Percentiles rank a stretch among this genome's conserved stretches.
phyloP scores from a whole-genome alignment of 2,113 vertebrate genomes.

The Eurypyga helias region DNA sequence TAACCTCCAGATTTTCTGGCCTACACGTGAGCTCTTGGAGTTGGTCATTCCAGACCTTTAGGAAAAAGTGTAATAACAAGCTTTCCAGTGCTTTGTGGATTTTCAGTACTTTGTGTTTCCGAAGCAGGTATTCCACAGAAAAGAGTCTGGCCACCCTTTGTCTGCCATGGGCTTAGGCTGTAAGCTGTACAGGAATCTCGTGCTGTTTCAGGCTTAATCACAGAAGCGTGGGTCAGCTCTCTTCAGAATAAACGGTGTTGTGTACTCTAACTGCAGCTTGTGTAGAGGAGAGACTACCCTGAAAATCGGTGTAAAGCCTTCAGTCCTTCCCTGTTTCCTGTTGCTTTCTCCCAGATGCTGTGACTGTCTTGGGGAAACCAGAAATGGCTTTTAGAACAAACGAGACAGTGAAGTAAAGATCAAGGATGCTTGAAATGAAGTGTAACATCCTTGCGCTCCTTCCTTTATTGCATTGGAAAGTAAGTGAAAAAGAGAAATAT shows the following conservation, averaged over 20 bases:
- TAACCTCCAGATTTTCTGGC: neutral
- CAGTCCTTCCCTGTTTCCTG: neutral
- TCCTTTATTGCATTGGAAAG: neutral
- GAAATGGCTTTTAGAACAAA: neutral
- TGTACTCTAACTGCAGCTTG: neutral
- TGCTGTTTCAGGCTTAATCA: neutral
- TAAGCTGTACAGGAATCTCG: neutral
- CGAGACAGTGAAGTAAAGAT: neutral
- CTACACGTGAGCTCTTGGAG: neutral
- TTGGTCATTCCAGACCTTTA: neutral
- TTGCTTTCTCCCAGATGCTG: neutral
- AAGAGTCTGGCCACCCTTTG: neutral
- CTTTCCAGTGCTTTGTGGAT: neutral
- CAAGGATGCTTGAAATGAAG: slow-evolving; percentile 18
- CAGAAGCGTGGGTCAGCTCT: neutral
- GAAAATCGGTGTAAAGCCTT: neutral
- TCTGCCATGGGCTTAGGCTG: neutral
- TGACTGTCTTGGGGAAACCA: neutral
- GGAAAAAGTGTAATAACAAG: neutral
- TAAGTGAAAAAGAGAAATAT: neutral
- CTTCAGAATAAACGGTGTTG: neutral
- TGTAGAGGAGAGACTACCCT: neutral
- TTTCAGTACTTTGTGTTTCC: neutral
- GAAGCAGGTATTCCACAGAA: neutral
- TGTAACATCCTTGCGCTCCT: neutral